Evolutionary conservation across 2,888 invertebrate genomes (phyloP).

Genomic region (Conchocele bisecta): DNA sequence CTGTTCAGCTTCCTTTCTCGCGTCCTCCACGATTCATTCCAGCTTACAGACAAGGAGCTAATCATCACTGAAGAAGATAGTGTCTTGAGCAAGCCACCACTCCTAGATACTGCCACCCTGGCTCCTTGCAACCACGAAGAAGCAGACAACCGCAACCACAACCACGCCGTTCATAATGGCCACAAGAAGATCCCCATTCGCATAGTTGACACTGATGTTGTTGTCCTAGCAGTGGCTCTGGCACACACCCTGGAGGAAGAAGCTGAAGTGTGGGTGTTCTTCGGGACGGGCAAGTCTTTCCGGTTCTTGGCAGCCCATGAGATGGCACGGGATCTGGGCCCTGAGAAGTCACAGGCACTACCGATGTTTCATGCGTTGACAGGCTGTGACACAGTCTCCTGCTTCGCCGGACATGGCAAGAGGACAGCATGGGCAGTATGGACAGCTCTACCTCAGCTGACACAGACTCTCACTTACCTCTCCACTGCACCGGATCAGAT

Average conservation of each 20-base stretch:
- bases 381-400: conserved; percentile 22
- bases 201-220: conserved; percentile 37
- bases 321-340: neutral
- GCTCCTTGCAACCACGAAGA: conserved; percentile 45
- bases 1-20: conserved; percentile 35
- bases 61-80: too few species aligned
- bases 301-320: neutral
- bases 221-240: conserved; percentile 25
- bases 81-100: too few species aligned
- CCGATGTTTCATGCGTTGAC: conserved; percentile 16
- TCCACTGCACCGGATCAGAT: neutral
- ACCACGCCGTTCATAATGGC: conserved; percentile 20
- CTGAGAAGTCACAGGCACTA: neutral
- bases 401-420: conserved; percentile 14
- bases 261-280: conserved; percentile 2
- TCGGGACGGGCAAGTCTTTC: conserved; percentile 16
- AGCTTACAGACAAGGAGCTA: too few species aligned
- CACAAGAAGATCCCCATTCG: neutral
- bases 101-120: too few species aligned
- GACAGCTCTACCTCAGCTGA: neutral
- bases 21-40: too few species aligned
- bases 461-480: neutral
- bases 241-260: too few species aligned
- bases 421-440: conserved; percentile 10
- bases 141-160: conserved; percentile 27